Evolutionary conservation across 2,797 vertebrate genomes (phyloP).

Genomic region (Telmatherina bonti): DNA sequence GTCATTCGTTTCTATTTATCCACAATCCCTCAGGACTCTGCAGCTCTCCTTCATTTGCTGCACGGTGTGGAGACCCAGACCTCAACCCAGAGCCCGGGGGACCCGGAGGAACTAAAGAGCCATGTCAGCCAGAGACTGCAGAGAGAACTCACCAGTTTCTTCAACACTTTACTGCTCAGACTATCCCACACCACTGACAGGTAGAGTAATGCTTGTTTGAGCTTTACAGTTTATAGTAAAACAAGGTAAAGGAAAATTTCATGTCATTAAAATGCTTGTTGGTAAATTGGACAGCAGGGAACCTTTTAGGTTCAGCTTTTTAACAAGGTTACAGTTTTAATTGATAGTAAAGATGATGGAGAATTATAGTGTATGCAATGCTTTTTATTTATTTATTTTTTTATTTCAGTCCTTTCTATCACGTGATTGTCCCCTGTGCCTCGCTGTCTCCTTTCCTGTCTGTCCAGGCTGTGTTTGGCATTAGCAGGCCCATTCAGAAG

Average conservation of each 20-base stretch:
- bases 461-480: slow-evolving; percentile 86
- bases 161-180: slow-evolving; percentile 85
- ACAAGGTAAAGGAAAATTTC: background rate
- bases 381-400: background rate
- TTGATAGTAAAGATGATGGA: slow-evolving; percentile 15
- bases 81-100: slow-evolving; percentile 62
- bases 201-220: slow-evolving; percentile 68
- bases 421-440: background rate
- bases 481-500: slow-evolving; percentile 88
- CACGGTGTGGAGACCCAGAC: slow-evolving; percentile 78
- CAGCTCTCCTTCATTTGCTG: slow-evolving; percentile 71
- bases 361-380: slow-evolving; percentile 10
- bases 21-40: slow-evolving; percentile 53
- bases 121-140: slow-evolving; percentile 90
- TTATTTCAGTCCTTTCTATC: slow-evolving; percentile 6
- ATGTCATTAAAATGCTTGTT: background rate
- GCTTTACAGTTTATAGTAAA: background rate
- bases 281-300: background rate
- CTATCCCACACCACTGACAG: slow-evolving; percentile 86
- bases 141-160: slow-evolving; percentile 89
- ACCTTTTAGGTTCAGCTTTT: background rate
- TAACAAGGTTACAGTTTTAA: background rate
- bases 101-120: slow-evolving; percentile 82
- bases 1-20: slow-evolving; percentile 1
- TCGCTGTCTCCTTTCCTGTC: slow-evolving; percentile 39